Conservation (phyloP, 2,797 vertebrate genomes). For the Mus minutoides region DNA sequence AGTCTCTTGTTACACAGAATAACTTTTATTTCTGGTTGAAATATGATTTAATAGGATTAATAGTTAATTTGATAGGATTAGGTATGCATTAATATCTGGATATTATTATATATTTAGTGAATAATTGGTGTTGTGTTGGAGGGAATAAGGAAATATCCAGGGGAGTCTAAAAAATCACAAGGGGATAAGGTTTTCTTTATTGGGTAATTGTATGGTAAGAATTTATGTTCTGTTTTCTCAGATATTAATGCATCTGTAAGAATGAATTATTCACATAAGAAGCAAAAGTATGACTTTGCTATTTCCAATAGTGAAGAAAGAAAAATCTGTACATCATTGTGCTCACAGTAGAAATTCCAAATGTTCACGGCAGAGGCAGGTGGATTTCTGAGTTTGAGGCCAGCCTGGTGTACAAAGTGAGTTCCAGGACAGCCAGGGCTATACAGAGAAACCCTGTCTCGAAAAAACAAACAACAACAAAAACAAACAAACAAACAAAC, state of each 20-base stretch:
- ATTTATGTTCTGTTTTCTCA: neutral
- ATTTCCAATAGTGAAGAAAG: neutral
- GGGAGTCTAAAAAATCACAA: neutral
- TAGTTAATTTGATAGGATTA: neutral
- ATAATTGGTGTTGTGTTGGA: neutral
- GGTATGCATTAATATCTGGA: neutral
- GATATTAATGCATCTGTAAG: neutral
- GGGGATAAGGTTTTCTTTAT: neutral
- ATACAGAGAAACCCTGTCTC: no score
- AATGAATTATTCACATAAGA: neutral
- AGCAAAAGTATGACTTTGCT: neutral
- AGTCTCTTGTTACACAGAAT: neutral
- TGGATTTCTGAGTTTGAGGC: no score
- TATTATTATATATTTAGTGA: slow-evolving; percentile 1
- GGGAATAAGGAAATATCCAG: neutral
- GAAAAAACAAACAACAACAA: no score
- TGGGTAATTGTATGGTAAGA: neutral
- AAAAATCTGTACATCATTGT: neutral
- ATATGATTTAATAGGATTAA: neutral
- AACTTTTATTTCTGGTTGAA: slow-evolving; percentile 6
- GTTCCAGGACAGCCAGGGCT: no score
- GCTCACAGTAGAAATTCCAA: neutral
- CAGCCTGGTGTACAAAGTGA: no score
- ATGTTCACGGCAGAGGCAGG: no score
- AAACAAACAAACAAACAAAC: no score